phyloP scores from a whole-genome alignment of 1,140 invertebrate species.

The Heliconius hermathena region DNA sequence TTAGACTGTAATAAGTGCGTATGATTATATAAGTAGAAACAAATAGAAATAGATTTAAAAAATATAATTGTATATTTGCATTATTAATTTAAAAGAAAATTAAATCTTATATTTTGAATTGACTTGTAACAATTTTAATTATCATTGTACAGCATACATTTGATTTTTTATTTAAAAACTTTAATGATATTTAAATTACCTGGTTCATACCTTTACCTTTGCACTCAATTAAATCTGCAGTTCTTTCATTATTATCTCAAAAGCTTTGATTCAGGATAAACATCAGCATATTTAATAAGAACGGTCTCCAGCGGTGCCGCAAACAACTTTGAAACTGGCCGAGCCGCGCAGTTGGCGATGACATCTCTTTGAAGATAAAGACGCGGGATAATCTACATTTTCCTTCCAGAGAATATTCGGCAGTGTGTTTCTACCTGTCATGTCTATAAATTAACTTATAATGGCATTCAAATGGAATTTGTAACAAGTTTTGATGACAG shows the following conservation, averaged over 20 bases:
- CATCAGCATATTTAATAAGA: constrained; percentile 71
- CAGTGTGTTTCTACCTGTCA: constrained; percentile 68
- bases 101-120: no score
- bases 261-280: constrained; percentile 64
- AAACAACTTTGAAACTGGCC: constrained; percentile 76
- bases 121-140: no score
- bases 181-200: neutral
- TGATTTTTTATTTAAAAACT: no score
- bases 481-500: constrained; percentile 18
- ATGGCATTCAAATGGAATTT: constrained; percentile 46
- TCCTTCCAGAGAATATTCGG: constrained; percentile 57
- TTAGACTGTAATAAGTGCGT: no score
- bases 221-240: constrained; percentile 57
- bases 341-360: constrained; percentile 68
- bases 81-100: no score
- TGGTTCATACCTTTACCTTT: constrained; percentile 21
- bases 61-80: no score
- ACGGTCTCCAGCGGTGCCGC: constrained; percentile 63
- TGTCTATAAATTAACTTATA: constrained; percentile 72
- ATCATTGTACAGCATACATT: no score
- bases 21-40: no score
- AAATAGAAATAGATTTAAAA: no score
- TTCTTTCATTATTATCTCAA: constrained; percentile 52
- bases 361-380: constrained; percentile 81
- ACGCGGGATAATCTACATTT: constrained; percentile 78